Conservation (phyloP, 1,140 invertebrate genomes). For the Cherax destructor region DNA sequence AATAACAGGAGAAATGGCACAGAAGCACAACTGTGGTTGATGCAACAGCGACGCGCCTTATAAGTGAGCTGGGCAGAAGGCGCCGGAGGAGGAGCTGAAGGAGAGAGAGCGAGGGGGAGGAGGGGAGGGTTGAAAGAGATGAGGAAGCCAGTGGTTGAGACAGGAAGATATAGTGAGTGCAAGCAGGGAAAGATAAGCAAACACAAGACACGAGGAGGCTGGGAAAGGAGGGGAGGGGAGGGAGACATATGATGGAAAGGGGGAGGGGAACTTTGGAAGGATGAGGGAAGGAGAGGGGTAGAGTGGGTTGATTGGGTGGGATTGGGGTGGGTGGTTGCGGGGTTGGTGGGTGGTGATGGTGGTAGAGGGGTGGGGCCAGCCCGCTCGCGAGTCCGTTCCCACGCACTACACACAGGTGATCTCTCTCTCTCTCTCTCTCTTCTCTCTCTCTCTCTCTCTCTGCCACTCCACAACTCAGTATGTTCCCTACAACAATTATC, state of each 20-base stretch:
- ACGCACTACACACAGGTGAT: constrained; percentile 28
- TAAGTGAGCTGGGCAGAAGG: background rate
- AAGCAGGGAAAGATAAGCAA: background rate
- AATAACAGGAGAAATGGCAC: constrained; percentile 8
- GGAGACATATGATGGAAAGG: background rate
- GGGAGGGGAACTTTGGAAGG: background rate
- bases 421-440: background rate
- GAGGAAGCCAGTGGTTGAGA: constrained; percentile 10
- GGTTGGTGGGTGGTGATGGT: background rate
- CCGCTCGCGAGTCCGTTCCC: constrained; percentile 36
- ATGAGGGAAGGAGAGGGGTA: background rate
- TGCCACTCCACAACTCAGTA: too few relatives aligned
- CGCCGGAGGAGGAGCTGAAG: background rate
- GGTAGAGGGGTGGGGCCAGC: background rate
- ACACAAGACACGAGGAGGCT: background rate
- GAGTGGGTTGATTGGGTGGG: background rate
- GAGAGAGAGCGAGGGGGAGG: background rate
- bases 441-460: too few relatives aligned
- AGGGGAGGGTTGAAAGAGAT: background rate
- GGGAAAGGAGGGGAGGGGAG: background rate
- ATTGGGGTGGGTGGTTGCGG: background rate
- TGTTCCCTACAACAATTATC: background rate
- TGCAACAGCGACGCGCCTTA: background rate
- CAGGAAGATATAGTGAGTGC: background rate
- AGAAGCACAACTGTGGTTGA: background rate